These are phyloP conservation scores for Cygnus atratus DNA, from an alignment of 2,113 vertebrate species.

Conservation along the genomic window DNA sequence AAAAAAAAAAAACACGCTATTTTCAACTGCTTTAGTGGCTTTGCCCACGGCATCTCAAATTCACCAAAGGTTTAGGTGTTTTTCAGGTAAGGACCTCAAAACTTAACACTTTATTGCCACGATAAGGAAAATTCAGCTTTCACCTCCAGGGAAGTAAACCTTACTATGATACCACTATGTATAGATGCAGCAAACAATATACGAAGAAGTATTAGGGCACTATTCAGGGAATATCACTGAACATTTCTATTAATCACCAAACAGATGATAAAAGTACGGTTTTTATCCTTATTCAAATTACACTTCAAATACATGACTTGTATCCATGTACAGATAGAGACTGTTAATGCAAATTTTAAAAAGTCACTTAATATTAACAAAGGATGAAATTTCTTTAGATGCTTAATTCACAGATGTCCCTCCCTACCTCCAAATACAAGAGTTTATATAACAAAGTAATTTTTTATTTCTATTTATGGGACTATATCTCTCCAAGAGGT, in stretches of 20 bases:
- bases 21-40: neutral
- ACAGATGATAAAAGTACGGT: neutral
- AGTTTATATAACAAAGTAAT: fast-evolving
- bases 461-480: fast-evolving
- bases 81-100: neutral
- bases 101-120: neutral
- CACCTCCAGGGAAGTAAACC: neutral
- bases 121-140: neutral
- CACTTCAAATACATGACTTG: neutral
- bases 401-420: neutral
- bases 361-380: fast-evolving
- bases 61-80: neutral
- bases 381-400: neutral
- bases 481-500: fast-evolving
- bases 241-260: neutral
- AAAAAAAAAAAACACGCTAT: neutral
- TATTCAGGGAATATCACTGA: neutral
- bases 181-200: neutral
- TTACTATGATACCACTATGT: fast-evolving
- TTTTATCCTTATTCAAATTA: neutral
- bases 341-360: fast-evolving
- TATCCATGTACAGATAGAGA: fast-evolving
- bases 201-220: neutral
- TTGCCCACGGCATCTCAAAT: neutral
- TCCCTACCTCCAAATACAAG: fast-evolving